These are phyloP conservation scores for Drosophila tropicalis DNA, from an alignment of 1,140 invertebrate species.

Conservation along the genomic window DNA sequence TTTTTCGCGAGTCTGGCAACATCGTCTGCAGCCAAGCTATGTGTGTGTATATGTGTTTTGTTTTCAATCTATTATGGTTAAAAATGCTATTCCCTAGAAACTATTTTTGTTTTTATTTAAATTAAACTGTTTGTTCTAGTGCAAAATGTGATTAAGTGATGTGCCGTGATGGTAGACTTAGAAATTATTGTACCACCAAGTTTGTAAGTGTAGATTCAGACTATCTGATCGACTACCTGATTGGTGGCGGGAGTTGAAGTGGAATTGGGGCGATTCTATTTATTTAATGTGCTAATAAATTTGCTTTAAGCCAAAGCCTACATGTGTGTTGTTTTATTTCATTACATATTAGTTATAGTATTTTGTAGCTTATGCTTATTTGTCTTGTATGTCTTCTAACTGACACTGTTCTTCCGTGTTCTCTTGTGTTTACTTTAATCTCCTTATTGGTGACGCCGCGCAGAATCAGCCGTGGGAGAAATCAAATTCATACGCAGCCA, in stretches of 20 bases:
- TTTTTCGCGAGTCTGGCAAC: constrained; percentile 35
- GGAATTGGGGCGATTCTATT: constrained; percentile 8
- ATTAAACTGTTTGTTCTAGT: neutral
- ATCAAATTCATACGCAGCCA: constrained; percentile 76
- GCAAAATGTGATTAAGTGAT: constrained; percentile 2
- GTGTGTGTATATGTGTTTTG: constrained; percentile 24
- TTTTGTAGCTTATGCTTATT: constrained; percentile 8
- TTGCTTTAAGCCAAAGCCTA: constrained; percentile 40
- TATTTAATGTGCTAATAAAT: constrained; percentile 55
- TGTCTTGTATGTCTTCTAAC: constrained; percentile 19
- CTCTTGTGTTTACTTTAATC: constrained; percentile 28
- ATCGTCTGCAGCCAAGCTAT: constrained; percentile 23
- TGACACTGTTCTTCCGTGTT: constrained; percentile 18
- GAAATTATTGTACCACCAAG: neutral
- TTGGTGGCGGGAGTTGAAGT: constrained; percentile 22
- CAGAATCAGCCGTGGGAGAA: constrained; percentile 19
- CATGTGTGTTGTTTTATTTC: constrained; percentile 71
- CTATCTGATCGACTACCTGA: neutral
- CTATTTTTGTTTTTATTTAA: neutral
- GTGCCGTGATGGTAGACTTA: neutral
- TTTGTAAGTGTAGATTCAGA: constrained; percentile 26
- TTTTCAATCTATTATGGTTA: neutral
- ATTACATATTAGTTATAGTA: constrained; percentile 27
- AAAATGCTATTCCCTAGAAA: neutral
- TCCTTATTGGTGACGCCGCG: constrained; percentile 9